Evolutionary conservation across 2,888 invertebrate species (phyloP).

Genomic region (Clunio marinus): DNA sequence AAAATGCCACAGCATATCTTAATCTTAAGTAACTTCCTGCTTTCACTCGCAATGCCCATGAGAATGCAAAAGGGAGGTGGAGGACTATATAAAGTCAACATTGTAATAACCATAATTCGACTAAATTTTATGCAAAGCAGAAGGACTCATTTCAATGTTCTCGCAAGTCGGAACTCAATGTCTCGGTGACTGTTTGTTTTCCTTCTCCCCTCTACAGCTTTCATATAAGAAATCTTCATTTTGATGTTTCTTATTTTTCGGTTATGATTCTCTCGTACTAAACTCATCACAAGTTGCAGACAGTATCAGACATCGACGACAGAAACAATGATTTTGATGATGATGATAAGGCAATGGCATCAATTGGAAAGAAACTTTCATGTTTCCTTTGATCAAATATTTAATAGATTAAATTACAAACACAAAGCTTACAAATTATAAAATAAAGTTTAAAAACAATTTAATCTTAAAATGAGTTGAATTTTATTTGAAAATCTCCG

Average conservation of each 20-base stretch:
- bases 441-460: no score
- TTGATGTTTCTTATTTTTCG: slow-evolving; percentile 24
- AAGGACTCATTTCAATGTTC: slow-evolving; percentile 10
- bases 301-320: slow-evolving; percentile 29
- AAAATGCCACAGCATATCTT: not conserved
- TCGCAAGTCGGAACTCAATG: not conserved
- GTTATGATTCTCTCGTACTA: slow-evolving; percentile 24
- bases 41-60: slow-evolving; percentile 15
- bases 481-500: no score
- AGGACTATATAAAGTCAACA: slow-evolving; percentile 33
- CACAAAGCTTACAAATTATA: no score
- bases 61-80: slow-evolving; percentile 4
- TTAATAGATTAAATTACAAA: no score
- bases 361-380: no score
- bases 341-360: slow-evolving; percentile 30
- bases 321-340: slow-evolving; percentile 36
- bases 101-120: slow-evolving; percentile 33
- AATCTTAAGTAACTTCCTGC: slow-evolving; percentile 34
- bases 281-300: slow-evolving; percentile 34
- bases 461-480: no score
- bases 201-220: not conserved
- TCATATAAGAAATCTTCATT: slow-evolving; percentile 2
- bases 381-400: no score
- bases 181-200: not conserved
- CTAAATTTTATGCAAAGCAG: slow-evolving; percentile 24